Evolutionary conservation across 2,797 vertebrate species (phyloP).

Genomic region (Gymnocypris eckloni): DNA sequence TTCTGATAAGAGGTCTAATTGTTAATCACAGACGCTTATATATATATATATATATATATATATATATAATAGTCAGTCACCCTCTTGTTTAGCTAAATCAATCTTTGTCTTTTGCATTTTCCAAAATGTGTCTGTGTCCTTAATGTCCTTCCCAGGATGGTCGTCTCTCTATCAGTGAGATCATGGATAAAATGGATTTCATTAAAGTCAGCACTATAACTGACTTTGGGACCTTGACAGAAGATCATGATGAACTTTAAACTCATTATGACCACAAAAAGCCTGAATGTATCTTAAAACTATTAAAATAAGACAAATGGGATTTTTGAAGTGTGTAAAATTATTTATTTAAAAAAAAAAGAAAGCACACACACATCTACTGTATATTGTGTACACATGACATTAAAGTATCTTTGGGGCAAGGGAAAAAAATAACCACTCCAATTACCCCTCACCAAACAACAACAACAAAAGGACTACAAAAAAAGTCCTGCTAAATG

Average conservation of each 20-base stretch:
- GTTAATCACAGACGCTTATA: neutral
- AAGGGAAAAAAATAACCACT: neutral
- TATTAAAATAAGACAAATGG: constrained; percentile 14
- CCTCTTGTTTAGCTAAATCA: neutral
- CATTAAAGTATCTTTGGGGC: neutral
- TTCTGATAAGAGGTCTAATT: neutral
- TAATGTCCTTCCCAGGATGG: constrained; percentile 71
- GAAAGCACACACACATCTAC: neutral
- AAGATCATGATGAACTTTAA: constrained; percentile 77
- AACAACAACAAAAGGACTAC: neutral
- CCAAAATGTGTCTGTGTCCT: constrained; percentile 44
- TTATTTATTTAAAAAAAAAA: constrained; percentile 48
- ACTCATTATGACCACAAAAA: neutral
- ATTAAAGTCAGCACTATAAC: constrained; percentile 78
- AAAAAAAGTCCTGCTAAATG: neutral
- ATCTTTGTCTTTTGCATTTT: neutral
- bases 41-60: neutral
- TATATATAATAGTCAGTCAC: neutral
- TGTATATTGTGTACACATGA: constrained; percentile 1
- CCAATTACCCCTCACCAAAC: neutral
- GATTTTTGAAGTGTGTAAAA: constrained; percentile 19
- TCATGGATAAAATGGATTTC: constrained; percentile 70
- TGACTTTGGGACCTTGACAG: constrained; percentile 75
- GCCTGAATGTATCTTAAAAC: neutral
- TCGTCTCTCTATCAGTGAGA: constrained; percentile 70